Percentiles rank a stretch among this genome's conserved stretches.
Evolutionary conservation across 2,113 vertebrate species (phyloP).

Genomic region (Cottus gobio): DNA sequence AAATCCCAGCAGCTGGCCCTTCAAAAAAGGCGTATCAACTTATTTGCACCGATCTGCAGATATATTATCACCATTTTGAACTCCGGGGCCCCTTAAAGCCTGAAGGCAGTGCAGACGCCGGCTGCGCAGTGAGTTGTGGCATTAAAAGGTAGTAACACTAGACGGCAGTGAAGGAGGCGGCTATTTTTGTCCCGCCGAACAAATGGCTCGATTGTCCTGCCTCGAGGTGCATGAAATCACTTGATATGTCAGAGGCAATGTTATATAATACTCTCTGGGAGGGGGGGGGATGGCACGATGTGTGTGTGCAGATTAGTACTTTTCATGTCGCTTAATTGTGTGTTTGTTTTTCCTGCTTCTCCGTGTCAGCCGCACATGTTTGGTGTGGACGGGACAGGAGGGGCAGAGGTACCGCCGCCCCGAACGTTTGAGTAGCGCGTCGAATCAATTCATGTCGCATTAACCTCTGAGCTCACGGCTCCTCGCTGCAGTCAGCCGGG

Average conservation of each 20-base stretch:
- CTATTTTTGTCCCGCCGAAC: slow-evolving; percentile 76
- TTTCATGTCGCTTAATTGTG: slow-evolving; percentile 29
- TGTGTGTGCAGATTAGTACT: slow-evolving; percentile 13
- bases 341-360: slow-evolving; percentile 4
- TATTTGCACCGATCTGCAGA: slow-evolving; percentile 32
- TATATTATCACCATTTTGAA: slow-evolving; percentile 38
- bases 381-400: slow-evolving; percentile 14
- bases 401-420: slow-evolving; percentile 53
- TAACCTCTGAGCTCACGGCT: slow-evolving; percentile 68
- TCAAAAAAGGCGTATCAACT: neutral
- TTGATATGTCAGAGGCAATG: slow-evolving; percentile 77
- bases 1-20: slow-evolving; percentile 13
- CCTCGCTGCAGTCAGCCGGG: slow-evolving; percentile 66
- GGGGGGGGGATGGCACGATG: slow-evolving; percentile 42
- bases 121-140: slow-evolving; percentile 27
- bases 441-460: slow-evolving; percentile 69
- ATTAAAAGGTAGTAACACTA: slow-evolving; percentile 66
- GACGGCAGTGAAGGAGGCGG: slow-evolving; percentile 49
- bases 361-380: slow-evolving; percentile 2
- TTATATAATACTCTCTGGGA: slow-evolving; percentile 73
- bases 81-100: slow-evolving; percentile 17
- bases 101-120: slow-evolving; percentile 18
- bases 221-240: slow-evolving; percentile 77
- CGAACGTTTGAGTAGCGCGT: slow-evolving; percentile 68
- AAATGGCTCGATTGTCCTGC: slow-evolving; percentile 77